These are phyloP conservation scores for Pelosia muscerda DNA, from an alignment of 2,888 invertebrate species.

Conservation along the genomic window DNA sequence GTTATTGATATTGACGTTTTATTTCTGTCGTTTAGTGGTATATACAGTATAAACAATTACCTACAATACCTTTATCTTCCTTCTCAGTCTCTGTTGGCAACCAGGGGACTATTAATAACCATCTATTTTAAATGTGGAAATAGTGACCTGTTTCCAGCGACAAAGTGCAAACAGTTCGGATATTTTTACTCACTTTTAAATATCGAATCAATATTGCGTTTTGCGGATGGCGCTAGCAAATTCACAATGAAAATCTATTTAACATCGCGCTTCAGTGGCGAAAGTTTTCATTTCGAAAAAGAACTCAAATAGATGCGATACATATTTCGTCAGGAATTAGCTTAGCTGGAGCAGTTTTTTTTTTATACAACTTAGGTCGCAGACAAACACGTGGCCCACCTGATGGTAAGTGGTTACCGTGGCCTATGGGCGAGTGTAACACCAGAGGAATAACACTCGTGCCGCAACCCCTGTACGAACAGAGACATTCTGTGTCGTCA, in stretches of 20 bases:
- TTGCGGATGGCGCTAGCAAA: background rate
- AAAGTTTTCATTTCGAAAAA: background rate
- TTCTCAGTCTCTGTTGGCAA: background rate
- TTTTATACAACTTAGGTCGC: too few species aligned
- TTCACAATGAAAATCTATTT: background rate
- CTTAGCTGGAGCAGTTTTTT: too few species aligned
- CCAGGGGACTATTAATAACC: background rate
- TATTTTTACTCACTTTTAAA: constrained; percentile 3
- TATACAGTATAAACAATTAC: too few species aligned
- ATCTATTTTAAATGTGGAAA: background rate
- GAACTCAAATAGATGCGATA: background rate
- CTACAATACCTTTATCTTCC: background rate
- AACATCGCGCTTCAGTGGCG: background rate
- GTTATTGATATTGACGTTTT: too few species aligned
- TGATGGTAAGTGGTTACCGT: too few species aligned
- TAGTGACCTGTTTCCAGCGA: background rate
- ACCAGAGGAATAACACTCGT: too few species aligned
- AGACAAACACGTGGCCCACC: too few species aligned
- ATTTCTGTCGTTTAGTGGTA: too few species aligned
- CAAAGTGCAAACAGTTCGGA: background rate
- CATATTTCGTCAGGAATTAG: background rate
- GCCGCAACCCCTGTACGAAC: too few species aligned
- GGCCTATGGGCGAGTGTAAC: too few species aligned
- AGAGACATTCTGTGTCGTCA: too few species aligned
- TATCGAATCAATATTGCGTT: background rate